Conservation (phyloP, 2,797 vertebrate species). For the Lepilemur ruficaudatus region DNA sequence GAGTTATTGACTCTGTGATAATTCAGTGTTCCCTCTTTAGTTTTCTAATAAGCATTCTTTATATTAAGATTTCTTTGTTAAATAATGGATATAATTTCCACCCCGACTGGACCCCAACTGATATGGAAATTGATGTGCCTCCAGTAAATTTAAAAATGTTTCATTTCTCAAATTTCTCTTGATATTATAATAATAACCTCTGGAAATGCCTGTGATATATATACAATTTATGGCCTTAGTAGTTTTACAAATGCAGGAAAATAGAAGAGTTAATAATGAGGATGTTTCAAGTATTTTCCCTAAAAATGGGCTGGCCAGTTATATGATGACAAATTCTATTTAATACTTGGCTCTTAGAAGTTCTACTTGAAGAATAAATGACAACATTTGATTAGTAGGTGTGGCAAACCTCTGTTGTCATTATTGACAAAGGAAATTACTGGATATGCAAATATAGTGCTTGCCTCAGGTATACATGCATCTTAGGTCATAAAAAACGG, state of each 20-base stretch:
- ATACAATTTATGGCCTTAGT: neutral
- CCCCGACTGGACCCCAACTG: neutral
- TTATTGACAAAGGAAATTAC: conserved; percentile 13
- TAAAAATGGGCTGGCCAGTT: neutral
- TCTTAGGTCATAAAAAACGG: conserved; percentile 33
- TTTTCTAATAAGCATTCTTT: neutral
- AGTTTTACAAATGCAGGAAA: conserved; percentile 5
- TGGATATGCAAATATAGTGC: neutral
- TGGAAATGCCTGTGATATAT: neutral
- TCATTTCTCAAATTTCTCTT: conserved; percentile 31
- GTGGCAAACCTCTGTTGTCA: neutral
- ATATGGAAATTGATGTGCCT: neutral
- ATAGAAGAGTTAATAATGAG: neutral
- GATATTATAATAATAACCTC: neutral
- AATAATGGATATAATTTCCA: neutral
- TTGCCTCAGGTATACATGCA: neutral
- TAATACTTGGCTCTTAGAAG: neutral
- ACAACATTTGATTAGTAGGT: neutral
- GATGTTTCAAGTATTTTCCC: conserved; percentile 19
- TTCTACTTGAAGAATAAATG: conserved; percentile 40
- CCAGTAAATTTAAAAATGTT: neutral
- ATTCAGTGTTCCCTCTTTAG: neutral
- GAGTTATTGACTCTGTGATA: neutral
- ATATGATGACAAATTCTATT: neutral
- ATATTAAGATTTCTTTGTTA: neutral